Evolutionary conservation across 2,797 vertebrate species (phyloP).

Genomic region (Clarias laeviceps): DNA sequence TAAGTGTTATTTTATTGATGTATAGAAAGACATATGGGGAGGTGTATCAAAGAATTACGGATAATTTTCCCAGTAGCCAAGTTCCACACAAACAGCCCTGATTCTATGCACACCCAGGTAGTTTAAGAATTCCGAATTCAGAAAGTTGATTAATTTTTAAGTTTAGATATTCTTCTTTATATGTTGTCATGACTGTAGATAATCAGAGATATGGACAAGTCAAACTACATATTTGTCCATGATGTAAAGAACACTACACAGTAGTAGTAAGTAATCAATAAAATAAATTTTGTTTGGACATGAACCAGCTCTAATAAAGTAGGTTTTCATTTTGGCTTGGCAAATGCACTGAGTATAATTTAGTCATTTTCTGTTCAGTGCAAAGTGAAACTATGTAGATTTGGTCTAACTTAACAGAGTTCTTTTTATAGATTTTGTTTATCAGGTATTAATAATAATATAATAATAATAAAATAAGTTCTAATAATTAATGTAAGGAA

Average conservation of each 20-base stretch:
- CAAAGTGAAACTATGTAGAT: neutral
- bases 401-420: neutral
- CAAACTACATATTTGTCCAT: neutral
- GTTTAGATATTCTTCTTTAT: neutral
- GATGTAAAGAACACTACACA: neutral
- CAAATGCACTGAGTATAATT: neutral
- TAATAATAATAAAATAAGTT: neutral
- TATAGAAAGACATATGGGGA: constrained; percentile 56
- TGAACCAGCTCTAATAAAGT: neutral
- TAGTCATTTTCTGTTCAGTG: neutral
- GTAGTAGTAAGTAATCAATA: neutral
- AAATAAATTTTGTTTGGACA: neutral
- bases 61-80: constrained; percentile 11
- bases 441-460: neutral
- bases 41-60: constrained; percentile 60
- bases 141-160: neutral
- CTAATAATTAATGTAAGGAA: neutral
- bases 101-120: constrained; percentile 11
- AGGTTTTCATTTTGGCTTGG: neutral
- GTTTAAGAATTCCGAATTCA: constrained; percentile 12
- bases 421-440: neutral
- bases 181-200: neutral
- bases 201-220: neutral
- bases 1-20: neutral
- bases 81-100: constrained; percentile 12